A percentile compares a stretch with the other conserved stretches of the same genome.
These are phyloP conservation scores for Strix occidentalis DNA, from an alignment of 2,797 vertebrate genomes.

Conservation along the genomic window DNA sequence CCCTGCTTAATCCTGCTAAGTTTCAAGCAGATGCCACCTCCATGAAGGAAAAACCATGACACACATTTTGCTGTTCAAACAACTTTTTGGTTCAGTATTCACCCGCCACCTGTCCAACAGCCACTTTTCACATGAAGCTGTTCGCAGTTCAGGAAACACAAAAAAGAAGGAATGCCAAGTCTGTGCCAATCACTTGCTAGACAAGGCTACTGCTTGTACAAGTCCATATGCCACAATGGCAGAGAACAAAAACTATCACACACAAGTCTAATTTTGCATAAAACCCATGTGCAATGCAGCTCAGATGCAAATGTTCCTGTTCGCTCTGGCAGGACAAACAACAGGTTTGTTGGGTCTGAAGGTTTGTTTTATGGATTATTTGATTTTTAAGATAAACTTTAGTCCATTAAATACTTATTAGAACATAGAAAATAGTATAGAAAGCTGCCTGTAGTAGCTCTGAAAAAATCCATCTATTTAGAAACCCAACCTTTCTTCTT, in stretches of 20 bases:
- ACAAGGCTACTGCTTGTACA: neutral
- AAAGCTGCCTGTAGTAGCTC: neutral
- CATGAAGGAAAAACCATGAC: neutral
- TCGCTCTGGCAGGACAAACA: constrained; percentile 8
- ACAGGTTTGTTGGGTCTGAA: constrained; percentile 18
- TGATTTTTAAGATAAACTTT: neutral
- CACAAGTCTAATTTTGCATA: neutral
- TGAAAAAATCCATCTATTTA: neutral
- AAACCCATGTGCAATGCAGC: neutral
- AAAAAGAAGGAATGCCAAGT: neutral
- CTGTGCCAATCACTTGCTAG: neutral
- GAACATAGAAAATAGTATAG: neutral
- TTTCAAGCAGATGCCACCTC: neutral
- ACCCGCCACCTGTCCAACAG: neutral
- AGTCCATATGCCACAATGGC: neutral
- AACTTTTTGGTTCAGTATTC: neutral
- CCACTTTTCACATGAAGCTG: neutral
- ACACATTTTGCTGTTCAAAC: neutral
- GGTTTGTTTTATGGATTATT: neutral
- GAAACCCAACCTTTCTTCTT: neutral
- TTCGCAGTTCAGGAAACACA: neutral
- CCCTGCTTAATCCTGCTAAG: neutral
- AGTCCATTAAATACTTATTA: neutral
- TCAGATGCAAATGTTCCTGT: neutral
- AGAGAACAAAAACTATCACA: neutral